These are phyloP conservation scores for Etheostoma cragini DNA, from an alignment of 2,113 vertebrate genomes.

Conservation along the genomic window DNA sequence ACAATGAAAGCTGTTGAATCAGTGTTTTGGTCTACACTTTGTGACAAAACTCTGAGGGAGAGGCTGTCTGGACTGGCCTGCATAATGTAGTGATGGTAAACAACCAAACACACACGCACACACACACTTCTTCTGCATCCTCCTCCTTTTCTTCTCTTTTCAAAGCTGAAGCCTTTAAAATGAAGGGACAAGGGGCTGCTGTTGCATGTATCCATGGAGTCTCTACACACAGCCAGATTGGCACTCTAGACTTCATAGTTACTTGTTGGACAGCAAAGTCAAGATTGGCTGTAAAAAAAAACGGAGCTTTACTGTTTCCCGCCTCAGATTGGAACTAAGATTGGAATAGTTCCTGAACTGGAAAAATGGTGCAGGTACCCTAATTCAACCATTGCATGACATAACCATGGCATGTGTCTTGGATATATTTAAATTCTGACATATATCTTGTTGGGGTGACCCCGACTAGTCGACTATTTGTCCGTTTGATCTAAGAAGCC, in stretches of 20 bases:
- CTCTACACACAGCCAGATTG: conserved; percentile 66
- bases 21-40: conserved; percentile 56
- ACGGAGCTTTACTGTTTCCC: conserved; percentile 16
- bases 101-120: conserved; percentile 10
- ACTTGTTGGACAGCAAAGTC: conserved; percentile 12
- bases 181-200: conserved; percentile 35
- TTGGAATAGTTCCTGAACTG: too few species aligned
- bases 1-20: conserved; percentile 46
- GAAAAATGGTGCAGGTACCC: too few species aligned
- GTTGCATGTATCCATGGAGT: conserved; percentile 80
- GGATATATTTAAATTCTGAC: too few species aligned
- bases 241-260: conserved; percentile 39
- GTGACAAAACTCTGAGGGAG: conserved; percentile 16
- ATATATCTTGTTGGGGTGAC: too few species aligned
- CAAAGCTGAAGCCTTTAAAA: conserved; percentile 50
- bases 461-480: too few species aligned
- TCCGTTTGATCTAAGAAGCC: too few species aligned
- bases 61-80: neutral
- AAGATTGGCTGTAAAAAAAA: conserved; percentile 4
- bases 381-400: too few species aligned
- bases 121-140: neutral
- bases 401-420: too few species aligned
- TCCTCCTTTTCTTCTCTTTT: conserved; percentile 35
- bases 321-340: conserved; percentile 19
- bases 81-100: conserved; percentile 11